Percentiles rank a stretch among this genome's conserved stretches.
Evolutionary conservation across 2,888 invertebrate species (phyloP).

Genomic region (Synanthedon andrenaeformis): DNA sequence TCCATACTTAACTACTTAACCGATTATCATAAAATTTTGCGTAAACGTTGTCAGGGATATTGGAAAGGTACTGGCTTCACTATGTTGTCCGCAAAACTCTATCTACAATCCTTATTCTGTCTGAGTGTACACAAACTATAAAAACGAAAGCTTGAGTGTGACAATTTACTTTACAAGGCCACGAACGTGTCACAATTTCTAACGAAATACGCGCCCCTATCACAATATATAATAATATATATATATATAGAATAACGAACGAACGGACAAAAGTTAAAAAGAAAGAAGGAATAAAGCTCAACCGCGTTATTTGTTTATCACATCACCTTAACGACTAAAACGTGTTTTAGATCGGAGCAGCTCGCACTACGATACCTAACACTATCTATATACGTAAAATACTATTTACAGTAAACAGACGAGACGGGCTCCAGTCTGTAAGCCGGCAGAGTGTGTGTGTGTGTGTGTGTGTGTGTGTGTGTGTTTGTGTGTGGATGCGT

Average conservation of each 20-base stretch:
- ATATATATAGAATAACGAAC: constrained; percentile 29
- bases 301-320: constrained; percentile 24
- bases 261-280: constrained; percentile 10
- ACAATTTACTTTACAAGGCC: constrained; percentile 37
- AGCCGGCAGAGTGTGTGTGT: neutral
- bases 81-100: too few species aligned
- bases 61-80: too few species aligned
- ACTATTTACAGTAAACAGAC: constrained; percentile 38
- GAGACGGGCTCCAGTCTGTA: neutral
- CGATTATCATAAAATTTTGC: too few species aligned
- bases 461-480: constrained; percentile 1
- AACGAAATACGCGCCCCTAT: constrained; percentile 13
- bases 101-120: too few species aligned
- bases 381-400: constrained; percentile 27
- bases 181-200: constrained; percentile 22
- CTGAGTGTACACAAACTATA: constrained; percentile 13
- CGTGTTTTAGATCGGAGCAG: constrained; percentile 1
- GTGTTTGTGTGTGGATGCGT: neutral
- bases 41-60: too few species aligned
- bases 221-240: constrained; percentile 16
- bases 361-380: neutral
- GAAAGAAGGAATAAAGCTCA: constrained; percentile 25
- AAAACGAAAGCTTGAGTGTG: constrained; percentile 10
- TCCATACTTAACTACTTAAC: too few species aligned
- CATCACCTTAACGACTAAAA: constrained; percentile 27